Base-by-base conservation (phyloP, 2,797 vertebrate species). In the Eulemur mongoz region DNA sequence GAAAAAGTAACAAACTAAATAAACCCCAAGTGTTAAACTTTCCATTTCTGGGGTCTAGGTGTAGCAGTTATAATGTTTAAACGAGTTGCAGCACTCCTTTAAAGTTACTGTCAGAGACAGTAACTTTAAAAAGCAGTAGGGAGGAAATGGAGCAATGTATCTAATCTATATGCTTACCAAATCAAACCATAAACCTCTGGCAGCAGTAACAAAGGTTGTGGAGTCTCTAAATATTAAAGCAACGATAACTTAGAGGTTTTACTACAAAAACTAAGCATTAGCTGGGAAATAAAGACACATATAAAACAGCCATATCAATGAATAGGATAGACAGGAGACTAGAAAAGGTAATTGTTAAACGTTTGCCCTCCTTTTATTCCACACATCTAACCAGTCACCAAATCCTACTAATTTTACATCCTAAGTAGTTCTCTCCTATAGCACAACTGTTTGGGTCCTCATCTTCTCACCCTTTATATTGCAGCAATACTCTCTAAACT, bases 1-100 rank as follows among this genome's bases (percentile, higher is more conserved):
- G 30, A 95, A 95, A 96, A 93, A 88, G 25, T 32, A 89, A 83
- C 11, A 69, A 57, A 86, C 17, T 69, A 92, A 86, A 88, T 13
- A 93, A 94, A 59, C 1, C 15, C 8, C 79, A 25, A 1, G 27
- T 63, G 75, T 89, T 89, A 86, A 86, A 93, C 48, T 22, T 86
- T 89, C 40, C 27, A 45, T 57, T 94, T 80, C 50, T 75, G 86
- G 15, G 35, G 25, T 45, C 35, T 80, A 4, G 15, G 17, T 75
- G 4, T 30, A 48, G 11, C 8, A 92, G 7, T 70, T 87, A 57
- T 76, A 83, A 95, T 63, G 89, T 96, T 89, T 86, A 50, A 95
- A 91, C 23, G 48, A 86, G 27, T 48, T 73, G 43, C 38, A 89
- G n/a, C 32, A 63, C 0, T 57, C 22, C 22, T 57, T 57, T 25